A percentile compares a stretch with the other conserved stretches of the same genome.
phyloP scores from a whole-genome alignment of 1,140 invertebrate genomes.

The Prorops nasuta region DNA sequence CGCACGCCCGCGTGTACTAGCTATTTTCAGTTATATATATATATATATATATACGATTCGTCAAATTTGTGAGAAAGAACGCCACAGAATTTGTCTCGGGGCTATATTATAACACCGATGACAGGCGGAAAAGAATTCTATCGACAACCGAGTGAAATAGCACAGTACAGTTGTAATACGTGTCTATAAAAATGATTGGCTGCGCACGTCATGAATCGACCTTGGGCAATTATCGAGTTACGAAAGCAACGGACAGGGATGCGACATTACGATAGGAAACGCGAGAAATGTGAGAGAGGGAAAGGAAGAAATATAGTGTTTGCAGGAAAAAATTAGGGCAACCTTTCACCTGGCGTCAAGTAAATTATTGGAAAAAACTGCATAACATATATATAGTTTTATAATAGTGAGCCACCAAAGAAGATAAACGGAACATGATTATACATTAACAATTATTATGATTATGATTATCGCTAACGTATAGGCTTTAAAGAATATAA shows the following conservation, averaged over 20 bases:
- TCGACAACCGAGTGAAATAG: too few species aligned
- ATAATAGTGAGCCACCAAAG: slow-evolving; percentile 50
- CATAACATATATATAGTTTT: slow-evolving; percentile 53
- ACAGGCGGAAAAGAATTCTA: too few species aligned
- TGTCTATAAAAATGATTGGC: background rate
- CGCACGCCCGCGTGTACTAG: too few species aligned
- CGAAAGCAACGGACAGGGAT: slow-evolving; percentile 5
- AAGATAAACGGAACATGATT: slow-evolving; percentile 39
- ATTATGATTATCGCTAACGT: slow-evolving; percentile 34
- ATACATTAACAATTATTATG: slow-evolving; percentile 39
- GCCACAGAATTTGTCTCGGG: too few species aligned
- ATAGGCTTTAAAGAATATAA: slow-evolving; percentile 22
- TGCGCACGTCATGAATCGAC: slow-evolving; percentile 22
- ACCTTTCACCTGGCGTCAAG: too few species aligned
- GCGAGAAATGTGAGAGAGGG: slow-evolving; percentile 5
- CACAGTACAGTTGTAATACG: too few species aligned
- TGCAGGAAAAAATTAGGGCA: too few species aligned
- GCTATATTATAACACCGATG: too few species aligned
- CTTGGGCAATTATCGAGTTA: slow-evolving; percentile 6
- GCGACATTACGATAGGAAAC: background rate
- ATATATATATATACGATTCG: too few species aligned
- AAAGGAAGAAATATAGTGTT: slow-evolving; percentile 7
- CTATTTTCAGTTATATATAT: too few species aligned
- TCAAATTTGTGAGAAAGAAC: too few species aligned
- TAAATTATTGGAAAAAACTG: slow-evolving; percentile 34